These are phyloP conservation scores for Eilema sororculum DNA, from an alignment of 2,888 invertebrate species.

Conservation along the genomic window DNA sequence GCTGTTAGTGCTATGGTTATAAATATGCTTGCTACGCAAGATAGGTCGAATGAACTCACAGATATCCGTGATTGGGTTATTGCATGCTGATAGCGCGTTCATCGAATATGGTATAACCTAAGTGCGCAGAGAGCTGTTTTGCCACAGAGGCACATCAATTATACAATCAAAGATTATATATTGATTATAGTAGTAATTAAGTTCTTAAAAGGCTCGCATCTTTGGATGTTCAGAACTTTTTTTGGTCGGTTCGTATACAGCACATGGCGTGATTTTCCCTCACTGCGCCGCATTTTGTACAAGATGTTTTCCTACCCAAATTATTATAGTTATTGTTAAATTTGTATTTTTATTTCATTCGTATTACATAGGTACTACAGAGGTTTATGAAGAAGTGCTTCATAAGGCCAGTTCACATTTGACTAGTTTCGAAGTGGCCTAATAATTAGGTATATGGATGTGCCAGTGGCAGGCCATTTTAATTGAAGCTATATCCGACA, in stretches of 20 bases:
- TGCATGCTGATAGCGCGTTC: not conserved
- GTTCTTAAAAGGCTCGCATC: not conserved
- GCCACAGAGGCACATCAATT: not conserved
- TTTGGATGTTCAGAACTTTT: not conserved
- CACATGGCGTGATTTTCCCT: not conserved
- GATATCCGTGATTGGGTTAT: not conserved
- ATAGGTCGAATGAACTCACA: not conserved
- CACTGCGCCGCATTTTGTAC: not conserved
- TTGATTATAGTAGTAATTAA: not conserved
- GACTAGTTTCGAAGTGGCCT: too few species aligned
- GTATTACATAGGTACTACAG: not conserved
- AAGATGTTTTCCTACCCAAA: not conserved
- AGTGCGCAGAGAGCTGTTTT: not conserved
- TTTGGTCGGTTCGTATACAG: not conserved
- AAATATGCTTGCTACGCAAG: not conserved
- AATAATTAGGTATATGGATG: too few species aligned
- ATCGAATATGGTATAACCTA: not conserved
- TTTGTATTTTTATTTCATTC: not conserved
- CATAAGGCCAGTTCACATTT: not conserved
- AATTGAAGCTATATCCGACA: too few species aligned
- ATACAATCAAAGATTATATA: not conserved
- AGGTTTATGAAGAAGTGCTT: not conserved
- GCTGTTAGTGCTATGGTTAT: not conserved
- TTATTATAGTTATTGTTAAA: not conserved
- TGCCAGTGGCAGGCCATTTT: too few species aligned